Evolutionary conservation across 2,888 invertebrate species (phyloP).

Genomic region (Mongoloraphidia duomilia): DNA sequence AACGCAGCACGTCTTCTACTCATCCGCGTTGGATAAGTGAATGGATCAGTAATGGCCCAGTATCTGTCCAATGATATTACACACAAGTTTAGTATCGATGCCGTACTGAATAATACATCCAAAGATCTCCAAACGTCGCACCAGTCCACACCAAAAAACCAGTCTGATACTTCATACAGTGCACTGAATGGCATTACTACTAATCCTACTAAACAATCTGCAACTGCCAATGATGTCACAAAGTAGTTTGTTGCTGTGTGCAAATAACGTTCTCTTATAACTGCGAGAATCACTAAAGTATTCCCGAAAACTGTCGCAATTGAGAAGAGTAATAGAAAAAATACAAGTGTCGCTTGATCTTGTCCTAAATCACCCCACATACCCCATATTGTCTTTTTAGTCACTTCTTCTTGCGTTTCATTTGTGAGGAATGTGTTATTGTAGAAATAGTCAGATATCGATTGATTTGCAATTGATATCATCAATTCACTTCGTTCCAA

Average conservation of each 20-base stretch:
- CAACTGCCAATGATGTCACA: slow-evolving; percentile 90
- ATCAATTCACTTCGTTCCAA: too few species aligned
- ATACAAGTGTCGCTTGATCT: slow-evolving; percentile 63
- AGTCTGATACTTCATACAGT: slow-evolving; percentile 76
- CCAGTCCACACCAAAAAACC: slow-evolving; percentile 92
- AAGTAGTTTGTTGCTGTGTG: slow-evolving; percentile 97
- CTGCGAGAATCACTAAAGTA: slow-evolving; percentile 84
- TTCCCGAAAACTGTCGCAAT: slow-evolving; percentile 92
- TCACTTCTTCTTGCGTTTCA: too few species aligned
- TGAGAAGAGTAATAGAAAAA: slow-evolving; percentile 73
- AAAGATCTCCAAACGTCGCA: slow-evolving; percentile 96
- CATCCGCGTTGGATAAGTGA: slow-evolving; percentile 93
- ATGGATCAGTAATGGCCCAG: slow-evolving; percentile 98
- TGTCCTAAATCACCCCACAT: slow-evolving; percentile 40
- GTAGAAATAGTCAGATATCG: too few species aligned
- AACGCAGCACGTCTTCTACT: slow-evolving; percentile 72
- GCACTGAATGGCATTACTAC: slow-evolving; percentile 98
- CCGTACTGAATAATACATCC: slow-evolving; percentile 94
- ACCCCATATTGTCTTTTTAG: slow-evolving; percentile 19
- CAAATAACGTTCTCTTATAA: slow-evolving; percentile 80
- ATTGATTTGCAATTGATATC: too few species aligned
- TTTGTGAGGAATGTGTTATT: too few species aligned
- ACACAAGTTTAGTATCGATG: slow-evolving; percentile 92
- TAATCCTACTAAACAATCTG: slow-evolving; percentile 89
- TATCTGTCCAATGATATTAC: slow-evolving; percentile 93